phyloP scores from a whole-genome alignment of 1,140 invertebrate species.

The Lordiphosa stackelbergi region DNA sequence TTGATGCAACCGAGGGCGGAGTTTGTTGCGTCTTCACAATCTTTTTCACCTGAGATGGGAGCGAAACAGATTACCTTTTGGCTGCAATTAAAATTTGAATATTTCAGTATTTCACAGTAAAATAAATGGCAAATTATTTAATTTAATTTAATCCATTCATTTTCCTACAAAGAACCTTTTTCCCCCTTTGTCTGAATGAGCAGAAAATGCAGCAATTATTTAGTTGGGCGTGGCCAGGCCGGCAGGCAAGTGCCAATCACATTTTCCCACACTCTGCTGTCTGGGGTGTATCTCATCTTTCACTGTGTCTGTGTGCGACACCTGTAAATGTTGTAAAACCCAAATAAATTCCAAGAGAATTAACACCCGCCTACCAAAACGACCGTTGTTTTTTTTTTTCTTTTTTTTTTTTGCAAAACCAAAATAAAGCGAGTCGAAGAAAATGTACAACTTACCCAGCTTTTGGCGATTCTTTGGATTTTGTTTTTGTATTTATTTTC shows the following conservation, averaged over 20 bases:
- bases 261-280: conserved; percentile 44
- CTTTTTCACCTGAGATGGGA: no score
- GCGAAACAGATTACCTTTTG: no score
- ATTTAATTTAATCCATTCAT: no score
- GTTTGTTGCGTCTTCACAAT: no score
- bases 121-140: no score
- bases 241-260: conserved; percentile 15
- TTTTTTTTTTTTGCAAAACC: conserved; percentile 28
- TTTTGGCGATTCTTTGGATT: conserved; percentile 15
- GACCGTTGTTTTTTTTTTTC: conserved; percentile 27
- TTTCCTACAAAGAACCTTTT: no score
- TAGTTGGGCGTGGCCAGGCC: no score
- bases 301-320: conserved; percentile 12
- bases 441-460: conserved; percentile 58
- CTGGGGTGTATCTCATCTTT: conserved; percentile 6
- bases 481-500: conserved; percentile 40
- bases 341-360: conserved; percentile 64
- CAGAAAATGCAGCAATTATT: no score
- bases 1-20: no score
- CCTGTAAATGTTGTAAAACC: conserved; percentile 54
- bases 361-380: conserved; percentile 51
- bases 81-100: no score
- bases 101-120: no score
- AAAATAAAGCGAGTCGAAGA: conserved; percentile 16
- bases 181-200: no score